These are phyloP conservation scores for Thereuonema tuberculata DNA, from an alignment of 1,140 invertebrate species.

Conservation along the genomic window DNA sequence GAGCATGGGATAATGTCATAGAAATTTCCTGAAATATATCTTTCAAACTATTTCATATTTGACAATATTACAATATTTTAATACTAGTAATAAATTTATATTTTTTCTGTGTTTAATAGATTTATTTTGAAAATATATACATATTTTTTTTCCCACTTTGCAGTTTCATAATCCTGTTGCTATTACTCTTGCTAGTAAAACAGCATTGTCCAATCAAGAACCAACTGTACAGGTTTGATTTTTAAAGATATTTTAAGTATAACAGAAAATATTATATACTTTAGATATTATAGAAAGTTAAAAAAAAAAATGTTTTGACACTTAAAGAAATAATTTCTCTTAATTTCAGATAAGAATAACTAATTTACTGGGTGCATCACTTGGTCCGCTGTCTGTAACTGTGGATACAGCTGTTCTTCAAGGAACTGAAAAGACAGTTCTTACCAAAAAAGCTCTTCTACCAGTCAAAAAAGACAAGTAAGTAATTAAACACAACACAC, in stretches of 20 bases:
- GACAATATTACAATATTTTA: too few relatives aligned
- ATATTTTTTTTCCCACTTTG: slow-evolving; percentile 11
- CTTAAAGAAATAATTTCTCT: neutral
- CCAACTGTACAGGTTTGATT: slow-evolving; percentile 44
- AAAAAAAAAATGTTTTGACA: too few relatives aligned
- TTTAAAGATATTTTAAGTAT: neutral
- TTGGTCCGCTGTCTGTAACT: slow-evolving; percentile 51
- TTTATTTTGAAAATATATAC: neutral
- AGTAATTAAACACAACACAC: slow-evolving; percentile 15
- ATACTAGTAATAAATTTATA: too few relatives aligned
- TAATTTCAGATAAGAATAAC: slow-evolving; percentile 48
- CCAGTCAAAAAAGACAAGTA: slow-evolving; percentile 41
- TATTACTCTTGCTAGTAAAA: slow-evolving; percentile 56
- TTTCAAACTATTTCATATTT: too few relatives aligned
- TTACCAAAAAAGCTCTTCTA: slow-evolving; percentile 48
- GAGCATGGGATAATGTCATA: too few relatives aligned
- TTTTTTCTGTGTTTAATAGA: neutral
- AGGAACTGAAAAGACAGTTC: slow-evolving; percentile 56
- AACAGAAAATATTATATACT: neutral
- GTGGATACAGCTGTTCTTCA: slow-evolving; percentile 58
- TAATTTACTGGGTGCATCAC: slow-evolving; percentile 64
- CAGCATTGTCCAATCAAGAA: slow-evolving; percentile 50
- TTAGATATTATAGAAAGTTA: too few relatives aligned
- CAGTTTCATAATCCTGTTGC: slow-evolving; percentile 53
- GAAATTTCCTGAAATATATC: too few relatives aligned